Base-by-base conservation (phyloP, 2,797 vertebrate species). In the Carcharodon carcharias region DNA sequence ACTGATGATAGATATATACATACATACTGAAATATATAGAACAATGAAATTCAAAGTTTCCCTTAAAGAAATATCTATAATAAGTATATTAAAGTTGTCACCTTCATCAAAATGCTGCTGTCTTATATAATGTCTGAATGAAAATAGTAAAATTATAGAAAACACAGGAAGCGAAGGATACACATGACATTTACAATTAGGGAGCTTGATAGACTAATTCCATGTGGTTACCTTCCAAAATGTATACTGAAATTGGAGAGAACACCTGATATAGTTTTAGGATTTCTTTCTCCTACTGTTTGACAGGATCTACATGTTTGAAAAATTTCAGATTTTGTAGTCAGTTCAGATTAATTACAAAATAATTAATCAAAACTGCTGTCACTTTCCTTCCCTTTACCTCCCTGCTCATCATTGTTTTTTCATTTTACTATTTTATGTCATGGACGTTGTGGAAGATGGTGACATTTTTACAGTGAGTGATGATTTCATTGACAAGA, bases 401-500 rank as follows among this genome's bases (percentile, higher is more conserved):
- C 69, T 71, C 54, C 54, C 56, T 61, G 54, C 54, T 91, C n/a
- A 28, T 56, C 54, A 56, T 69, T 95, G 61, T 69, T 95, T 21
- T 56, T 69, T 94, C n/a, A 45, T 40, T 45, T 95, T 73, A 35
- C 45, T 73, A 56, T 54, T 71, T 95, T 95, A 28, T 35, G 26
- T 71, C 67, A 12, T 28, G 8, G 14, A 65, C 18, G 50, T 71
- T 54, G 28, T 95, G 26, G 31, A 73, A 95, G 94, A 95, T 61
- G 56, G 54, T 91, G 88, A 91, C 35, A 88, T 91, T 58, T 91
- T 56, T 91, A 91, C 40, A 71, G 92, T 65, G 28, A 88, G 31
- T 35, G 58, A n/a, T 93, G 16, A 93, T 93, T 93, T 93, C 35
- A 93, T 93, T 63, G 61, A 58, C 88, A 40, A 31, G 28, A 5